These are phyloP conservation scores for Coracias cyanogaster DNA, from an alignment of 2,797 vertebrate genomes.

Conservation along the genomic window DNA sequence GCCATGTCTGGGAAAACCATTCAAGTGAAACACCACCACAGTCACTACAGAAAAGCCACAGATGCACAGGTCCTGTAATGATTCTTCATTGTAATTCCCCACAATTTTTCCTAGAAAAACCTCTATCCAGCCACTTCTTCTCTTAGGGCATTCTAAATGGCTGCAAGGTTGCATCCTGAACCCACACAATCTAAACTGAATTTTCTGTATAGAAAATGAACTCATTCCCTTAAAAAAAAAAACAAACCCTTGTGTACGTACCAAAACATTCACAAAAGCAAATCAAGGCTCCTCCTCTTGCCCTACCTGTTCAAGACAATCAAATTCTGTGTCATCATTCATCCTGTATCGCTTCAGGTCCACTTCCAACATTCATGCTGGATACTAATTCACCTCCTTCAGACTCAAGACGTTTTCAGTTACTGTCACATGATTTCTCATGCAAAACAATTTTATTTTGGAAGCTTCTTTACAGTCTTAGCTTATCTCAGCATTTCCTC, in stretches of 20 bases:
- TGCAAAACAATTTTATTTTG: not conserved
- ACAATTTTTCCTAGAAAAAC: not conserved
- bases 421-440: not conserved
- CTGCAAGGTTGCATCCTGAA: not conserved
- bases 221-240: not conserved
- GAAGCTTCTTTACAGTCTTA: not conserved
- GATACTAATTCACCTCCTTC: not conserved
- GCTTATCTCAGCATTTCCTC: not conserved
- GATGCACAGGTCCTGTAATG: accelerated
- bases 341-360: not conserved
- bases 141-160: not conserved
- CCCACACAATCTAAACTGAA: not conserved
- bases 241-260: accelerated
- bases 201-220: not conserved
- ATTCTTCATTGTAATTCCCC: not conserved
- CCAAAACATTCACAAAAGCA: not conserved
- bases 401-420: not conserved
- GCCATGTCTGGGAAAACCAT: not conserved
- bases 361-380: not conserved
- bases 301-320: not conserved
- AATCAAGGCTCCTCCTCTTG: not conserved
- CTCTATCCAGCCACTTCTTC: not conserved
- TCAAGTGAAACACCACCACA: not conserved
- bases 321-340: not conserved
- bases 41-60: not conserved